Evolutionary conservation across 2,797 vertebrate species (phyloP).

Genomic region (Thalassophryne amazonica): DNA sequence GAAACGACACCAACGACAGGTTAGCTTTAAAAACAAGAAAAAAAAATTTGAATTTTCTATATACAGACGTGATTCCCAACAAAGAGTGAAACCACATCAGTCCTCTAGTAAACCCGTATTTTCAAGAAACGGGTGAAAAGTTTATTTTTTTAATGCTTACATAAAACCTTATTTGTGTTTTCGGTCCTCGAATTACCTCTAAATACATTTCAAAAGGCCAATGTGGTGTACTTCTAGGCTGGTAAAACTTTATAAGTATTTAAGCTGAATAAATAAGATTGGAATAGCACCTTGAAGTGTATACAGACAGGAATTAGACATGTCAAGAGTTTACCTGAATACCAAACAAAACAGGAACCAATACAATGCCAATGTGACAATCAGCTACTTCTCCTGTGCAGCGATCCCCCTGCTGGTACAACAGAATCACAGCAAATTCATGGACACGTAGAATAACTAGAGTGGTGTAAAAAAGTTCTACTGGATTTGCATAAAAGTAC

Average conservation of each 20-base stretch:
- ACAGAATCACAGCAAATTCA: slow-evolving; percentile 79
- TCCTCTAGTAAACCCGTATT: slow-evolving; percentile 80
- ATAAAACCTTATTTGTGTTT: slow-evolving; percentile 59
- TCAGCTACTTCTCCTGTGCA: slow-evolving; percentile 75
- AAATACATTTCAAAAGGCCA: slow-evolving; percentile 83
- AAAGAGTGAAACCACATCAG: slow-evolving; percentile 74
- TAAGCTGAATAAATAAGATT: slow-evolving; percentile 71
- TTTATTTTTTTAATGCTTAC: slow-evolving; percentile 41
- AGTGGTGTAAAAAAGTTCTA: slow-evolving; percentile 75
- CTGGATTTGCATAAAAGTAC: slow-evolving; percentile 85
- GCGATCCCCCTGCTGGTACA: slow-evolving; percentile 75
- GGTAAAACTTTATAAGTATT: slow-evolving; percentile 70
- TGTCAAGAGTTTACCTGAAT: slow-evolving; percentile 73
- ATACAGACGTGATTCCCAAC: slow-evolving; percentile 66
- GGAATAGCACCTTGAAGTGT: slow-evolving; percentile 79
- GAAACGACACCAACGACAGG: slow-evolving; percentile 42
- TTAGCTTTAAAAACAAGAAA: slow-evolving; percentile 23
- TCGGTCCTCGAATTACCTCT: slow-evolving; percentile 66
- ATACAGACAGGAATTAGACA: slow-evolving; percentile 79
- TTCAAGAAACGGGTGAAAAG: slow-evolving; percentile 67
- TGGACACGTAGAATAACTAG: slow-evolving; percentile 80
- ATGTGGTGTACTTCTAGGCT: slow-evolving; percentile 82
- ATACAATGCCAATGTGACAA: slow-evolving; percentile 70
- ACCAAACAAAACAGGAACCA: slow-evolving; percentile 62
- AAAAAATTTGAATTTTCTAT: slow-evolving; percentile 37